phyloP scores from a whole-genome alignment of 2,797 vertebrate species.

The Melanotaenia maccullochi region DNA sequence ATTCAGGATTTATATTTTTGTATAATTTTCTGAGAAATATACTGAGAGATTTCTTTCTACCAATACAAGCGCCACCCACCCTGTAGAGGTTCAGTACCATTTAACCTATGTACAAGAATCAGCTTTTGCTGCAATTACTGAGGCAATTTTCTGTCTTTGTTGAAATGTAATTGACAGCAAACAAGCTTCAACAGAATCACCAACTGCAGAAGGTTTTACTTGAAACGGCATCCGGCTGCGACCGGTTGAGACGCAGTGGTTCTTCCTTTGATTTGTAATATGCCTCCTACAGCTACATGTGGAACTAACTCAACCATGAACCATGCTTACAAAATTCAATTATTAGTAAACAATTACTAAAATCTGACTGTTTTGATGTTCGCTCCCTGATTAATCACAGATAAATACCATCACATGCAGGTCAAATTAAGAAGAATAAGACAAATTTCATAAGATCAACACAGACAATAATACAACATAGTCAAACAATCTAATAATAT shows the following conservation, averaged over 20 bases:
- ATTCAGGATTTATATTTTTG: constrained; percentile 3
- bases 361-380: not conserved
- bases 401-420: not conserved
- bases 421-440: not conserved
- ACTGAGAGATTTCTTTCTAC: not conserved
- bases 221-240: not conserved
- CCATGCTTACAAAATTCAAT: not conserved
- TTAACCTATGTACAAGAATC: constrained; percentile 6
- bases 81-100: not conserved
- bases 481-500: not conserved
- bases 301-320: not conserved
- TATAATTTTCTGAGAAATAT: constrained; percentile 8
- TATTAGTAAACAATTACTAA: not conserved
- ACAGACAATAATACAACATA: not conserved
- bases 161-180: constrained; percentile 5
- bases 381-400: not conserved
- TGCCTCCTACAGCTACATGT: not conserved
- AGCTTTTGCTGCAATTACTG: constrained; percentile 3
- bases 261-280: not conserved
- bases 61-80: not conserved
- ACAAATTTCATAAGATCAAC: not conserved
- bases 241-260: not conserved
- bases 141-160: not conserved
- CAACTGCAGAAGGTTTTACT: constrained; percentile 4
- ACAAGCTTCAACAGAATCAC: constrained; percentile 3